These are phyloP conservation scores for Falco rusticolus DNA, from an alignment of 2,797 vertebrate genomes.

Conservation along the genomic window DNA sequence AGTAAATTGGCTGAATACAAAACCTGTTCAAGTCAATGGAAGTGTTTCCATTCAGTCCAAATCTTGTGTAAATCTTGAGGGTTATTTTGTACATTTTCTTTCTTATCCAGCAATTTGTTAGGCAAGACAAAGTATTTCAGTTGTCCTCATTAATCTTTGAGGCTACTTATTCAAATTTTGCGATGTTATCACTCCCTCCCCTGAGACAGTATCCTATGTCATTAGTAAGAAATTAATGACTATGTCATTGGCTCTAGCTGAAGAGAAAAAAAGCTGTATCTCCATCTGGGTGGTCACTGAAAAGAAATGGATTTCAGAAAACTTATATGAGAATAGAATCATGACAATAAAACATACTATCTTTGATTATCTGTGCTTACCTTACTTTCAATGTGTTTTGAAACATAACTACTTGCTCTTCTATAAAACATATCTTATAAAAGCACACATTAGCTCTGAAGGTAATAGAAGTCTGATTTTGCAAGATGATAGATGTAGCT, in stretches of 20 bases:
- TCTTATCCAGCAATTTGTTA: background rate
- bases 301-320: background rate
- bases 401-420: background rate
- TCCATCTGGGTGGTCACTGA: background rate
- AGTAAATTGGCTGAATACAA: background rate
- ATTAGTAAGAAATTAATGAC: background rate
- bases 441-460: background rate
- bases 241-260: background rate
- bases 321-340: background rate
- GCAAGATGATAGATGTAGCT: background rate
- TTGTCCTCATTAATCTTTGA: conserved; percentile 6
- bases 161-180: background rate
- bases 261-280: background rate
- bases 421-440: background rate
- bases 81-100: background rate
- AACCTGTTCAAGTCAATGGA: background rate
- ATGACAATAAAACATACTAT: background rate
- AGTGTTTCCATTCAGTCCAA: background rate
- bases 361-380: background rate
- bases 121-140: background rate
- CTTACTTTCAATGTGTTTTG: background rate
- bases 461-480: background rate
- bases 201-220: background rate
- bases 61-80: background rate
- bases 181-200: background rate